Evolutionary conservation across 2,888 invertebrate genomes (phyloP).

Genomic region (Peribatodes rhomboidaria): DNA sequence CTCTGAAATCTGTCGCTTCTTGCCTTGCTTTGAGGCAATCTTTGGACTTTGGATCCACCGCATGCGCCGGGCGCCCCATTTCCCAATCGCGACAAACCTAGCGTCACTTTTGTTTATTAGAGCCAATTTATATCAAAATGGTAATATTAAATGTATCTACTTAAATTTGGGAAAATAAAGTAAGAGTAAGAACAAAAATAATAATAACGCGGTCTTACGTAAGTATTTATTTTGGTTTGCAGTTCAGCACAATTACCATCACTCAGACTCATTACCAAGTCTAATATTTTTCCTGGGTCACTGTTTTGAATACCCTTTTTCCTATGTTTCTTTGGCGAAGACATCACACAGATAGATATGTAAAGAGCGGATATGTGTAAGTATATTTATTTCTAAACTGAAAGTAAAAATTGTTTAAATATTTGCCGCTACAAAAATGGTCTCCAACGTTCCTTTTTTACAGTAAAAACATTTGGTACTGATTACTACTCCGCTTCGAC

Average conservation of each 20-base stretch:
- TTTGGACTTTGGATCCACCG: too few relatives aligned
- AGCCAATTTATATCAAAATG: too few relatives aligned
- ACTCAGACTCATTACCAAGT: slow-evolving; percentile 82
- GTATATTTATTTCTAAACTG: background rate
- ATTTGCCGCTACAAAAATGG: background rate
- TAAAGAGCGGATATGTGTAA: too few relatives aligned
- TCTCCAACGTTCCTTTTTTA: too few relatives aligned
- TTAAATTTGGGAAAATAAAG: background rate
- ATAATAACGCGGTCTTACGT: slow-evolving; percentile 75
- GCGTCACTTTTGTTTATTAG: too few relatives aligned
- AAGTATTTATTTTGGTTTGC: slow-evolving; percentile 87
- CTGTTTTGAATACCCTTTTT: slow-evolving; percentile 76
- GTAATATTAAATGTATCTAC: background rate
- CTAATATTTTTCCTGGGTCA: slow-evolving; percentile 86
- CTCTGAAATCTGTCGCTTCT: too few relatives aligned
- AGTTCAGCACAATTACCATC: slow-evolving; percentile 80
- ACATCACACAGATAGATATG: slow-evolving; percentile 14
- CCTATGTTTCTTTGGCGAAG: slow-evolving; percentile 50
- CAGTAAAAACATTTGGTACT: too few relatives aligned
- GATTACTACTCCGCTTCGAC: too few relatives aligned
- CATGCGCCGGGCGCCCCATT: too few relatives aligned
- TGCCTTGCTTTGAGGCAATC: too few relatives aligned
- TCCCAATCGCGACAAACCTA: too few relatives aligned
- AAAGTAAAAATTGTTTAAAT: background rate
- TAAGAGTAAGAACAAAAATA: background rate